These are phyloP conservation scores for Apteryx owenii DNA, from an alignment of 2,113 vertebrate genomes.

Conservation along the genomic window DNA sequence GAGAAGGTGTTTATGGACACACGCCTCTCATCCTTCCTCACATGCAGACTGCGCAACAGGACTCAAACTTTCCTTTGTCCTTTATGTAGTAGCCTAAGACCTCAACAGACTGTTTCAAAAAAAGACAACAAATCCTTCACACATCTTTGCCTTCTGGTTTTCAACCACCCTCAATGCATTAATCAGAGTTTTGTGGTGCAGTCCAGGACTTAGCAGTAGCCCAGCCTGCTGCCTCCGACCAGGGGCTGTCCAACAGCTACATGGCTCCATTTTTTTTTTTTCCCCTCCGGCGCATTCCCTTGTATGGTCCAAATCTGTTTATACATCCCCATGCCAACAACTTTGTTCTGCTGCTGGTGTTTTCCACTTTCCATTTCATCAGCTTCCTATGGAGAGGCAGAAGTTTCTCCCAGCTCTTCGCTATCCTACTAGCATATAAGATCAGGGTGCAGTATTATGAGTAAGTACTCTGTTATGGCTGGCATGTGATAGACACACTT, in stretches of 20 bases:
- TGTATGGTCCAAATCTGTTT: background rate
- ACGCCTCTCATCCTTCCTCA: background rate
- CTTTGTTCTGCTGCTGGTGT: background rate
- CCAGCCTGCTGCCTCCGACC: background rate
- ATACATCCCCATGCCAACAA: background rate
- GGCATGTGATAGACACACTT: accelerated
- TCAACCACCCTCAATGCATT: background rate
- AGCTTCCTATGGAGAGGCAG: background rate
- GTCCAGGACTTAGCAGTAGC: background rate
- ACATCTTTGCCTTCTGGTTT: background rate
- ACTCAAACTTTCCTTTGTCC: background rate
- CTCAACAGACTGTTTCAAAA: background rate
- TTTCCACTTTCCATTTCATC: background rate
- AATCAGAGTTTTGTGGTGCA: background rate
- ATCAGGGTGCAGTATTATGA: background rate
- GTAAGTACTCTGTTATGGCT: background rate
- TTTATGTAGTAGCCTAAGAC: background rate
- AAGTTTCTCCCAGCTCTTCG: background rate
- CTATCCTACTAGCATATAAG: background rate
- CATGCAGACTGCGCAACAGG: background rate
- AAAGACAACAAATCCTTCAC: background rate
- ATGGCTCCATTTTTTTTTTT: background rate
- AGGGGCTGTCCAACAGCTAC: background rate
- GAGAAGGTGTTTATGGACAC: background rate
- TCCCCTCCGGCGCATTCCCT: background rate